A percentile compares a stretch with the other conserved stretches of the same genome.
These are phyloP conservation scores for Mantis religiosa DNA, from an alignment of 2,888 invertebrate species.

Conservation along the genomic window DNA sequence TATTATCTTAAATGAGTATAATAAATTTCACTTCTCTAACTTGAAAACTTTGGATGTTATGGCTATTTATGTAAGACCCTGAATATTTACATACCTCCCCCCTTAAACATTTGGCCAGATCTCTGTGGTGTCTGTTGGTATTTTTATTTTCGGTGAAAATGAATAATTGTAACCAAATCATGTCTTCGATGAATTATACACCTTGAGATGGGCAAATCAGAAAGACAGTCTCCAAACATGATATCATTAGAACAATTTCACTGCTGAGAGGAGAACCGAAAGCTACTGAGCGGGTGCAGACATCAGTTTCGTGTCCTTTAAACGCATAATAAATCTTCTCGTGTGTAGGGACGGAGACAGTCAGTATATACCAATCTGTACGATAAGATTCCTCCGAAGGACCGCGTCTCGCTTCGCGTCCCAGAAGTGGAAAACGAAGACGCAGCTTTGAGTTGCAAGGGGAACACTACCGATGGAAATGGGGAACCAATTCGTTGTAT, in stretches of 20 bases:
- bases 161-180: no score
- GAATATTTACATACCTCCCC: no score
- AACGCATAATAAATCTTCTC: conserved; percentile 15
- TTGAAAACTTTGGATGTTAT: no score
- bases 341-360: not conserved
- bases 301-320: conserved; percentile 5
- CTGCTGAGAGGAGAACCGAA: not conserved
- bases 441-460: conserved; percentile 28
- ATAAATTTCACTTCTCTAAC: no score
- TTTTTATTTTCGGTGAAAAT: no score
- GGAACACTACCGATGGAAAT: conserved; percentile 19
- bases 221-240: not conserved
- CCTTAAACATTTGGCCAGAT: no score
- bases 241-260: not conserved
- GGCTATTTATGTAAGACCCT: no score
- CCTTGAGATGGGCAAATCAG: no score
- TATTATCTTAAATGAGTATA: no score
- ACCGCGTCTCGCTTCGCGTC: not conserved
- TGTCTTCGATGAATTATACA: no score
- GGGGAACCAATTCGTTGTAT: conserved; percentile 31
- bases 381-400: conserved; percentile 5
- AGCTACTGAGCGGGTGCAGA: not conserved
- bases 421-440: not conserved
- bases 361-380: not conserved
- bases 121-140: no score